These are phyloP conservation scores for Andrena fulva DNA, from an alignment of 2,888 invertebrate genomes.

Conservation along the genomic window DNA sequence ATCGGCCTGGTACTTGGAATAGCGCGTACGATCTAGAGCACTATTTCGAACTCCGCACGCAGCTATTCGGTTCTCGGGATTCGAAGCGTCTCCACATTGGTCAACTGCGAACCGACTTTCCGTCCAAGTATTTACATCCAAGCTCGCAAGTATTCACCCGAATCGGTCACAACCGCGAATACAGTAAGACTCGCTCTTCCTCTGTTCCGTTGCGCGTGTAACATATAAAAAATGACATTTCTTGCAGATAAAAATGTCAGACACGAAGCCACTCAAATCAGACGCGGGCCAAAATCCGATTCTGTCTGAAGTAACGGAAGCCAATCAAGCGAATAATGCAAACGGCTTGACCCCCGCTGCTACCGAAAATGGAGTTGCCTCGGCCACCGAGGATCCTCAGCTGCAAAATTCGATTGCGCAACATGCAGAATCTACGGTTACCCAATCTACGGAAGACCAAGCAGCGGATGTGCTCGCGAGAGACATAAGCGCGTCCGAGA, in stretches of 20 bases:
- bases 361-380: neutral
- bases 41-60: neutral
- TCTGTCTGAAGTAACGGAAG: slow-evolving; percentile 9
- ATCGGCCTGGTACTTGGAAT: neutral
- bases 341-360: neutral
- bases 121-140: neutral
- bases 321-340: neutral
- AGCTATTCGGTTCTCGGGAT: neutral
- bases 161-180: neutral
- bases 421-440: neutral
- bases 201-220: slow-evolving; percentile 18
- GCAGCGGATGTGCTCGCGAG: neutral
- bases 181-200: slow-evolving; percentile 16
- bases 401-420: neutral
- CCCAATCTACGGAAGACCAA: neutral
- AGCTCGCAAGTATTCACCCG: neutral
- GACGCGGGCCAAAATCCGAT: slow-evolving; percentile 67
- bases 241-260: slow-evolving; percentile 71
- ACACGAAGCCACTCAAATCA: slow-evolving; percentile 48
- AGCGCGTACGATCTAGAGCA: too few species aligned
- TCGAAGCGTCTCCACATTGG: neutral
- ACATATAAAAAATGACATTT: slow-evolving; percentile 36
- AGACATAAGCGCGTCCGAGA: neutral
- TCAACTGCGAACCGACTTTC: neutral
- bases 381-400: neutral